Evolutionary conservation across 2,113 vertebrate species (phyloP), one percentile per base, ranked within the genome.

Genomic region (Rhinopomastus cyanomelas): DNA sequence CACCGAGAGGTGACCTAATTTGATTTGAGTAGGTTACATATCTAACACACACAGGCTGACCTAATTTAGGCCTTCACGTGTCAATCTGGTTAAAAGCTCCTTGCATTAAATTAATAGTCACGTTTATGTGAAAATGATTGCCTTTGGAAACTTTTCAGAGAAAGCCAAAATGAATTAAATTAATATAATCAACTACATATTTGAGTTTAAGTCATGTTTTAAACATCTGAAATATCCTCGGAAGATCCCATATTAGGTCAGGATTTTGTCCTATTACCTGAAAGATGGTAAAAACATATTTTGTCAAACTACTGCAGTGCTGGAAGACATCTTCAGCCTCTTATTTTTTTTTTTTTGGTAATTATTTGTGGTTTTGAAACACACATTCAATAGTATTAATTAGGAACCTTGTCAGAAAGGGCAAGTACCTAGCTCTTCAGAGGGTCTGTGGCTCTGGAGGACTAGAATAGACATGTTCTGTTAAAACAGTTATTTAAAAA

Each of bases 1-100:
- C 74, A 71, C n/a, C 62, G 75, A 18, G 4, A 71, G 61, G 59
- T 95, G 95, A 93, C 95, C 96, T 93, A 93, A 72, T 97, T 94
- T 92, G 52, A 88, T 85, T 13, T 59, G 60, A 90, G 81, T 67
- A 60, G 49, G 55, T 65, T 79, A 62, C 37, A 75, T 60, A 76
- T 87, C 60, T 57, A 87, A 81, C 67, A 84, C 59, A 85, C 21
- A 81, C 48, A 81, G 76, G 21, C 27, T 96, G 85, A 95, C 93
- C 94, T 95, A 91, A 89, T 96, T 97, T 56, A 76, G 71, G 60
- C 87, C 60, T 64, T 89, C 29, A 16, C 68, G 27, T 0, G 1
- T 73, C 75, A 16, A 36, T 79, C 49, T 57, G 66, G 65, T 65
- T 83, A 51, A 76, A 78, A 68, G 21, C 22, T 53, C 64, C 8